Percentiles rank a stretch among this genome's conserved stretches.
phyloP scores from a whole-genome alignment of 2,113 vertebrate genomes.

The Morphnarchus princeps region DNA sequence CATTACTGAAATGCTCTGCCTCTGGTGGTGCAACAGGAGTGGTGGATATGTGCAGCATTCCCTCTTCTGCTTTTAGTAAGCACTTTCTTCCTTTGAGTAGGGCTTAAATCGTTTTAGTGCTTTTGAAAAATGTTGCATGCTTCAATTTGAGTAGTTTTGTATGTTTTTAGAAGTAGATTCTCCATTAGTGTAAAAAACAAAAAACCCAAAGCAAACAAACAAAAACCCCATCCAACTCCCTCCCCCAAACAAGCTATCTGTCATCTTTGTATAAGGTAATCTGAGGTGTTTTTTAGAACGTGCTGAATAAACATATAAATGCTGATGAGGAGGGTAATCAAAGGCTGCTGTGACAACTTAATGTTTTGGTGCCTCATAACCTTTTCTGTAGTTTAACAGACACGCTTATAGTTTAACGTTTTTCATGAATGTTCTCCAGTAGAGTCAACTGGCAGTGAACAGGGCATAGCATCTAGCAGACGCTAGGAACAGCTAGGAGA shows the following conservation, averaged over 20 bases:
- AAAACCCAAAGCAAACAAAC: background rate
- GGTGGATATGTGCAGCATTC: background rate
- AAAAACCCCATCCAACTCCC: background rate
- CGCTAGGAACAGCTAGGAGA: background rate
- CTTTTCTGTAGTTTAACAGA: background rate
- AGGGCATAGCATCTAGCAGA: background rate
- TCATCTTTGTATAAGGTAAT: background rate
- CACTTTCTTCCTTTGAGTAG: background rate
- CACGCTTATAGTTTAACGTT: background rate
- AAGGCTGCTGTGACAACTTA: background rate
- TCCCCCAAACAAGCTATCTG: background rate
- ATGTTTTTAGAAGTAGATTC: background rate
- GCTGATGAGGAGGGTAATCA: background rate
- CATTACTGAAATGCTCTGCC: background rate
- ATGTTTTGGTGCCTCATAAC: background rate
- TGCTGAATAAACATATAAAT: background rate
- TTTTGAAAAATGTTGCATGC: background rate
- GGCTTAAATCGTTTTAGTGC: background rate
- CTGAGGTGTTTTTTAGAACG: background rate
- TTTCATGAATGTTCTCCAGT: background rate
- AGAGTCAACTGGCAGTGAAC: background rate
- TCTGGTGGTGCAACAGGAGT: background rate
- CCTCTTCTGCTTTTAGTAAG: background rate
- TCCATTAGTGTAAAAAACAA: background rate
- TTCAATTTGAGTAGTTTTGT: background rate